Evolutionary conservation across 2,113 vertebrate species (phyloP).

Genomic region (Heterotis niloticus): DNA sequence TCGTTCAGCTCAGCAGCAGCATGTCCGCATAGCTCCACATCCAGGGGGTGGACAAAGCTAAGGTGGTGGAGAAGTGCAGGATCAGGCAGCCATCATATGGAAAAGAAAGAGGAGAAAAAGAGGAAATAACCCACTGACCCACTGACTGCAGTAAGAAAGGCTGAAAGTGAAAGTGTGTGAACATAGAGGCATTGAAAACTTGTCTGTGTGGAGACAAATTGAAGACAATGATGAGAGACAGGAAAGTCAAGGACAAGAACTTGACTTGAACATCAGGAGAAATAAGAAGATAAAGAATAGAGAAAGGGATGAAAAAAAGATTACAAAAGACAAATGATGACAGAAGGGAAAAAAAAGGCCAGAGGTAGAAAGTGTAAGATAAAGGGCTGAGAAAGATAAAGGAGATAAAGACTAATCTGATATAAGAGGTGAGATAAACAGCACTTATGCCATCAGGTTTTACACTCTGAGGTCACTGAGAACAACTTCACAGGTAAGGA

Average conservation of each 20-base stretch:
- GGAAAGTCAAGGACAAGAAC: neutral
- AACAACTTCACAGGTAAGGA: too few relatives aligned
- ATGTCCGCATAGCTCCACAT: constrained; percentile 59
- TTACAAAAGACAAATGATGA: neutral
- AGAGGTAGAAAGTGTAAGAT: neutral
- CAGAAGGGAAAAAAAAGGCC: neutral
- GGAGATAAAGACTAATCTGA: neutral
- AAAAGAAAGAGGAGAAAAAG: neutral
- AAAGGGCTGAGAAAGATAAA: neutral
- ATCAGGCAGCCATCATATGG: too few relatives aligned
- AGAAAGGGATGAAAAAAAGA: too few relatives aligned
- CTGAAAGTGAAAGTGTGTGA: too few relatives aligned
- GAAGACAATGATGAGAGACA: neutral
- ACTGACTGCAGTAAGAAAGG: too few relatives aligned
- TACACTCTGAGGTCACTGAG: neutral
- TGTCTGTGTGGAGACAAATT: neutral
- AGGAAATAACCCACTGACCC: too few relatives aligned
- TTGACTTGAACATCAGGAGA: neutral
- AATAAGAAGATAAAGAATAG: too few relatives aligned
- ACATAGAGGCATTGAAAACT: too few relatives aligned
- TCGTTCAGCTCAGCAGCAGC: constrained; percentile 62
- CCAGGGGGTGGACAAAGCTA: constrained; percentile 63
- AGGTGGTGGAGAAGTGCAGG: constrained; percentile 22
- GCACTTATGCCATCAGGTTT: neutral
- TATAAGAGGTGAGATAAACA: neutral